Evolutionary conservation across 2,888 invertebrate genomes (phyloP), one percentile per base, ranked within the genome.

Genomic region (Cetonia aurata): DNA sequence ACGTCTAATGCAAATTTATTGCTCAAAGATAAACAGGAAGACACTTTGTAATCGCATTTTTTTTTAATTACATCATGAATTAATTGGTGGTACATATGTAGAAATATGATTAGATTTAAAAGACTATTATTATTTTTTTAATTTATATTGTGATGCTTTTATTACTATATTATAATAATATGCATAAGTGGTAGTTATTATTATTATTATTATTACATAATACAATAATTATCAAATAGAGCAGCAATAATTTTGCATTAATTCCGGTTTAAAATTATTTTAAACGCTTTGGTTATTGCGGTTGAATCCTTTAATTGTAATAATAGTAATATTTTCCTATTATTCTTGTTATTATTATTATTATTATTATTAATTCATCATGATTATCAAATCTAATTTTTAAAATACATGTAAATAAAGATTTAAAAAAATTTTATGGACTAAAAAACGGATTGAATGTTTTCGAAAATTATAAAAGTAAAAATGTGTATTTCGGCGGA

Each of bases 211-310:
- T 73, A 4, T 25, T 25, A 25, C 73, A 17, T 59, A 37, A 44
- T 19, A 69, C 48, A 59, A 66, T 50, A 41, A 12, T 69, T 48
- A 53, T 17, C 33, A 62, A 3, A 25, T 25, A 25, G 25, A 25
- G 42, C 72, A 75, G 79, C 79, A 78, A 79, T 79, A 79, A 73
- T 78, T 79, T 79, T 79, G 79, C 79, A 78, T 78, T 76, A 72
- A 72, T 70, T 31, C 31, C 15, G 19, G 9, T 41, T 41, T 6
- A 56, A 6, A 10, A 17, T 37, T 56, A 41, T 56, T 56, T 41
- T 56, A 56, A 44, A 3, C 2, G 3, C 44, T 13, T n/a, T 44
- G 44, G 10, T 44, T 44, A 44, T 44, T 25, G 25, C 25, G 44
- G 44, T 3, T 62, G 33, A 44, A 42, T 33, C 48, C 9, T 8